These are phyloP conservation scores for Erebia aethiops DNA, from an alignment of 2,888 invertebrate species.

Conservation along the genomic window DNA sequence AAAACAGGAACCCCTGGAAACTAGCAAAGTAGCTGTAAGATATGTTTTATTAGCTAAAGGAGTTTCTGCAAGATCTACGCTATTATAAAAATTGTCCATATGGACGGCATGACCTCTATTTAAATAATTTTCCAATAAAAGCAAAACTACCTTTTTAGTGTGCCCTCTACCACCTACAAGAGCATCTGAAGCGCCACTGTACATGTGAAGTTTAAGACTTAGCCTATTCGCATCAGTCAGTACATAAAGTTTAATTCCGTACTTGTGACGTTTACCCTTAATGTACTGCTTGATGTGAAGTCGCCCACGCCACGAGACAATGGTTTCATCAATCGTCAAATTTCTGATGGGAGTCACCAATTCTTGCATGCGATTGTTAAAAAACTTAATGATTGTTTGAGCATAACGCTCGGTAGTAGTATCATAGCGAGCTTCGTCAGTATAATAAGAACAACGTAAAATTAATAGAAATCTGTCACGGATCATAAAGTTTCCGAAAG, in stretches of 20 bases:
- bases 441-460: no score
- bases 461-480: no score
- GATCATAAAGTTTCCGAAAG: no score
- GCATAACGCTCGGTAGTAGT: no score
- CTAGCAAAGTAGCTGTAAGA: background rate
- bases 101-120: background rate
- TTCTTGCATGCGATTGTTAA: no score
- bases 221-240: background rate
- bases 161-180: background rate
- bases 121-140: background rate
- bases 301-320: no score
- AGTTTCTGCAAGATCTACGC: background rate
- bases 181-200: background rate
- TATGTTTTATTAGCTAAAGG: background rate
- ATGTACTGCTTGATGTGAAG: conserved; percentile 1
- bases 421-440: no score
- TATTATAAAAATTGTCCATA: conserved; percentile 3
- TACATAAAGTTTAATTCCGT: no score
- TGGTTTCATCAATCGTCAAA: no score
- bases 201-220: background rate
- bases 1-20: background rate
- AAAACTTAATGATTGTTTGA: no score
- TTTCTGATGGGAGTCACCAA: no score
- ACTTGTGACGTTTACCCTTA: background rate
- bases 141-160: background rate